Percentiles rank a stretch among this genome's conserved stretches.
Conservation (phyloP, 1,140 invertebrate genomes). For the Dermatophagoides farinae region DNA sequence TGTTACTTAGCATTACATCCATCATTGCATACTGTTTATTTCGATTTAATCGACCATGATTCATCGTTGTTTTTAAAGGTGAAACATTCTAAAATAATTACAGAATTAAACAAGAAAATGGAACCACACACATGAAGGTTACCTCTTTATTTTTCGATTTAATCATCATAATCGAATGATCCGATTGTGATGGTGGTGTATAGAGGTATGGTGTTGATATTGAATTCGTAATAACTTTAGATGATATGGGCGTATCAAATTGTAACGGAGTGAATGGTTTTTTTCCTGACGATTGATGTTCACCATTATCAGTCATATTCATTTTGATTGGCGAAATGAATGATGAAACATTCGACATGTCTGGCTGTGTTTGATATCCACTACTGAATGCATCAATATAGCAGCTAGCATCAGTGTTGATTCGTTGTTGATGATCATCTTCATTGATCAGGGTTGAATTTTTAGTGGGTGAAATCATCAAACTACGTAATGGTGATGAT, state of each 20-base stretch:
- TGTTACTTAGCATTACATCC: background rate
- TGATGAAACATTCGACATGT: background rate
- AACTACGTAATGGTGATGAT: slow-evolving; percentile 2
- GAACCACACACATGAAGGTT: background rate
- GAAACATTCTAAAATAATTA: background rate
- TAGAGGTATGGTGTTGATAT: no score
- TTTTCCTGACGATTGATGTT: no score
- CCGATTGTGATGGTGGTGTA: no score
- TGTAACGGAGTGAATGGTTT: no score
- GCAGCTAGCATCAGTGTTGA: no score
- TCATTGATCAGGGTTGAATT: background rate
- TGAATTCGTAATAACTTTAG: no score
- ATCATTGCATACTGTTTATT: background rate
- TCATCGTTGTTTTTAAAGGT: background rate
- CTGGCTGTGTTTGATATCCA: background rate
- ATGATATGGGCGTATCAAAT: no score
- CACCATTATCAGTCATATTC: no score
- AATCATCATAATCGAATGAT: no score
- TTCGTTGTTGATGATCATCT: background rate
- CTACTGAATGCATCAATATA: background rate
- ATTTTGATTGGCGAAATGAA: no score
- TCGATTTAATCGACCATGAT: background rate
- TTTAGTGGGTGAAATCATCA: slow-evolving; percentile 1
- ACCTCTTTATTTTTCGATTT: slow-evolving; percentile 7
- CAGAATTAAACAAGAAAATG: background rate